Base-by-base conservation (phyloP, 2,888 invertebrate species). In the Petrolisthes cinctipes region DNA sequence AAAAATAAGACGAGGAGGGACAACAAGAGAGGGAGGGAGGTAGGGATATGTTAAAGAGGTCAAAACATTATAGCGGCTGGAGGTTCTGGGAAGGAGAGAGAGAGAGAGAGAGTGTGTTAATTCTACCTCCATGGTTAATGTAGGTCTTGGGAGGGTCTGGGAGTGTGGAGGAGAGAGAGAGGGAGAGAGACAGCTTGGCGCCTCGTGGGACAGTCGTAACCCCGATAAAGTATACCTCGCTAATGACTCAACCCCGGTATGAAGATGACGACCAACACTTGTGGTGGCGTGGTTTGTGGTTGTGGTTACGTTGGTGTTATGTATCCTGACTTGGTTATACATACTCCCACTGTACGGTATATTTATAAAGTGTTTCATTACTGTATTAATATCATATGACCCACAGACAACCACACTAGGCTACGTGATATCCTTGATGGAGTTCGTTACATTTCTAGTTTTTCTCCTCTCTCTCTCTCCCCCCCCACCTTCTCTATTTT, bases 151-250 rank as follows among this genome's bases (percentile, higher is more conserved):
- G 37, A 37, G 37, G 37, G 37, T 2, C 37, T 37, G 37, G 37
- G 37, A 37, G 37, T 37, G 37, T 37, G 37, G 37, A 37, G 37
- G 61, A 17, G 61, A 61, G 61, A 17, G 61, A 61, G 61, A 17
- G 61, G 3, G 37, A 37, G 78, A 78, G 78, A 78, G 78, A 78
- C 51, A 78, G 78, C 9, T 37, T 75, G 75, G 75, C n/a, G 75
- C 20, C 51, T 20, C 20, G 61, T 61, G 17, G 61, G 61, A 61
- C 17, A 9, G 61, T 61, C 37, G 37, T 11, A 61, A 61, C 61
- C 61, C 61, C 61, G 61, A 61, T 61, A 61, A 61, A 61, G 61
- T 61, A 61, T 37, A 37, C 11, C 61, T 61, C 61, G 9, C 17
- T 11, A 61, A 61, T 61, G 61, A 61, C 61, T 61, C 11, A 61